phyloP scores from a whole-genome alignment of 2,113 vertebrate species.

The Cepphus grylle region DNA sequence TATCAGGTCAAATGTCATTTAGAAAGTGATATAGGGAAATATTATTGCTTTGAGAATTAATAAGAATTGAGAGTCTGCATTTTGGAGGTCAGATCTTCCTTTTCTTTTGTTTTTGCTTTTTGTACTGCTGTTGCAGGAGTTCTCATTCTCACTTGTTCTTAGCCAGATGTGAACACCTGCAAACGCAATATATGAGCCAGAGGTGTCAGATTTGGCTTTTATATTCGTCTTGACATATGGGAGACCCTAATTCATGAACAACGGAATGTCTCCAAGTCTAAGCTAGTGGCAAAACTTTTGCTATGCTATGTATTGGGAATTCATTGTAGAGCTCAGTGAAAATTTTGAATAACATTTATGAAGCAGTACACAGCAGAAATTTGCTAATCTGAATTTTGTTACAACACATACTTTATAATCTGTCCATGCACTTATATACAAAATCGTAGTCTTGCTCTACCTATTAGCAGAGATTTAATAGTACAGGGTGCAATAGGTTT shows the following conservation, averaged over 20 bases:
- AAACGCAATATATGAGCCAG: conserved; percentile 36
- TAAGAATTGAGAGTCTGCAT: background rate
- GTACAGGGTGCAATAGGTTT: background rate
- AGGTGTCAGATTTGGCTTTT: conserved; percentile 67
- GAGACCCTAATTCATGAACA: conserved; percentile 49
- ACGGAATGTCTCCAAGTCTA: conserved; percentile 25
- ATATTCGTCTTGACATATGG: conserved; percentile 26
- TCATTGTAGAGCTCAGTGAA: background rate
- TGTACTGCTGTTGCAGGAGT: conserved; percentile 55
- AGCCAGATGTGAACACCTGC: conserved; percentile 69
- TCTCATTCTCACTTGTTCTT: conserved; percentile 56
- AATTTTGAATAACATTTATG: background rate
- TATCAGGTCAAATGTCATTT: conserved; percentile 13
- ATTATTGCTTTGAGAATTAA: conserved; percentile 44
- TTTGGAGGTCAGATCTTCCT: conserved; percentile 29
- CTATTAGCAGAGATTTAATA: background rate
- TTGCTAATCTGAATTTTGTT: background rate
- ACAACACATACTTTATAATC: background rate
- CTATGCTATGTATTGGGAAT: conserved; percentile 24
- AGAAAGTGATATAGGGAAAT: conserved; percentile 32
- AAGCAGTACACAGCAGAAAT: background rate
- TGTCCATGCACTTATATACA: fast-evolving
- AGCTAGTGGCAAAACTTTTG: conserved; percentile 43
- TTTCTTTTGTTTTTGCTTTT: conserved; percentile 24
- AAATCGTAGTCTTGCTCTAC: background rate